phyloP scores from a whole-genome alignment of 2,888 invertebrate species.

The Magallana nippona region DNA sequence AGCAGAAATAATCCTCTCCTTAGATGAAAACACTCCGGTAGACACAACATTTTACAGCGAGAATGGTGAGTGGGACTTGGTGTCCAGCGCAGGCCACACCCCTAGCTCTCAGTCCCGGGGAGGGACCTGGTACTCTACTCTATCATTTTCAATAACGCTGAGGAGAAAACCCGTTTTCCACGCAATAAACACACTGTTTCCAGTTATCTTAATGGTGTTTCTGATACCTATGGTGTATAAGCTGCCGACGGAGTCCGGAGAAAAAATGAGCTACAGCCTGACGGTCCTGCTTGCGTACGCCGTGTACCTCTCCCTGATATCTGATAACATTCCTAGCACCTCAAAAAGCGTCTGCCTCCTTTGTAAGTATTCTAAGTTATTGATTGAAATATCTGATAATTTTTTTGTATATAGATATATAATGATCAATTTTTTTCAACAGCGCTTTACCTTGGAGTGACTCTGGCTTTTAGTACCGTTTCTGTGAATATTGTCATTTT shows the following conservation, averaged over 20 bases:
- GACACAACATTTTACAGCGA: slow-evolving; percentile 28
- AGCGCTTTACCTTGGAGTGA: slow-evolving; percentile 49
- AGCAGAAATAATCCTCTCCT: slow-evolving; percentile 48
- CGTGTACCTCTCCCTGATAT: slow-evolving; percentile 56
- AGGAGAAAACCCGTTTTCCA: slow-evolving; percentile 56
- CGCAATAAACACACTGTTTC: slow-evolving; percentile 58
- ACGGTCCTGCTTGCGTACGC: slow-evolving; percentile 57
- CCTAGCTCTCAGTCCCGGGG: slow-evolving; percentile 26
- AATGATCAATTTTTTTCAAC: slow-evolving; percentile 17
- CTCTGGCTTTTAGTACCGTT: slow-evolving; percentile 42
- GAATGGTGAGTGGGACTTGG: slow-evolving; percentile 42
- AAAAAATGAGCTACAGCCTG: slow-evolving; percentile 53
- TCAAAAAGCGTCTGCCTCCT: slow-evolving; percentile 55
- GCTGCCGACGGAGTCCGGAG: slow-evolving; percentile 58
- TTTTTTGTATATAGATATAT: neutral
- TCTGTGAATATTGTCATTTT: slow-evolving; percentile 45
- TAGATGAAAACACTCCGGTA: neutral
- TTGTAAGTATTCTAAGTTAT: slow-evolving; percentile 49
- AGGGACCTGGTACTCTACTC: slow-evolving; percentile 44
- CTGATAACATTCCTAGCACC: slow-evolving; percentile 58
- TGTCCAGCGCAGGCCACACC: neutral
- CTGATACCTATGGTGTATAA: slow-evolving; percentile 60
- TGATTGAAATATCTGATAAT: neutral
- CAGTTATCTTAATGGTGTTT: slow-evolving; percentile 57
- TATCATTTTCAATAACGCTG: slow-evolving; percentile 52